A percentile compares a stretch with the other conserved stretches of the same genome.
These are phyloP conservation scores for Egretta garzetta DNA, from an alignment of 2,113 vertebrate genomes.

Conservation along the genomic window DNA sequence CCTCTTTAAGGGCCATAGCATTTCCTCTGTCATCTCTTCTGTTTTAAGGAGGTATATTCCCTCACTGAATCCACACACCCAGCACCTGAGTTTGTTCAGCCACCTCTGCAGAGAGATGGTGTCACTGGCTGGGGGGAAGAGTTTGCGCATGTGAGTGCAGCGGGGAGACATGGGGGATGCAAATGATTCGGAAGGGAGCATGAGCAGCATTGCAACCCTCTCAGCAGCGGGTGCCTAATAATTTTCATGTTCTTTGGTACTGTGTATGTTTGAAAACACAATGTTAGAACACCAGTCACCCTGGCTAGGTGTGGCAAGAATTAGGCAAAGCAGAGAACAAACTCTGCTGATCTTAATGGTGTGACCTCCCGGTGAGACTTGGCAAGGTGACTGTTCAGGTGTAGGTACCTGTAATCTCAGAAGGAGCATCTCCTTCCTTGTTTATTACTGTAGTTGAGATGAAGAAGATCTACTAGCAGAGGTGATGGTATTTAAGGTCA, in stretches of 20 bases:
- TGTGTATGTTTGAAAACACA: neutral
- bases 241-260: neutral
- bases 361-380: neutral
- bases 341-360: neutral
- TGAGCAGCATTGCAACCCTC: neutral
- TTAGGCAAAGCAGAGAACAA: neutral
- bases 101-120: neutral
- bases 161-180: fast-evolving
- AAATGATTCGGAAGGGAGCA: neutral
- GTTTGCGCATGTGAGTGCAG: neutral
- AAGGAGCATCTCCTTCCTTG: neutral
- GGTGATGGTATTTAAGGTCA: neutral
- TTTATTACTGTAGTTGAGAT: neutral
- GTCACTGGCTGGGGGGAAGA: neutral
- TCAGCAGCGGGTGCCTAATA: neutral
- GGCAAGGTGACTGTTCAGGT: neutral
- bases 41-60: neutral
- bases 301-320: neutral
- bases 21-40: neutral
- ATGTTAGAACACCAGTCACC: neutral
- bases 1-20: neutral
- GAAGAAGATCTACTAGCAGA: neutral
- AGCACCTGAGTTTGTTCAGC: neutral
- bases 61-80: neutral
- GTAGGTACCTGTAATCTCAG: neutral